These are phyloP conservation scores for Oithona nana DNA, from an alignment of 2,888 invertebrate species.

Conservation along the genomic window DNA sequence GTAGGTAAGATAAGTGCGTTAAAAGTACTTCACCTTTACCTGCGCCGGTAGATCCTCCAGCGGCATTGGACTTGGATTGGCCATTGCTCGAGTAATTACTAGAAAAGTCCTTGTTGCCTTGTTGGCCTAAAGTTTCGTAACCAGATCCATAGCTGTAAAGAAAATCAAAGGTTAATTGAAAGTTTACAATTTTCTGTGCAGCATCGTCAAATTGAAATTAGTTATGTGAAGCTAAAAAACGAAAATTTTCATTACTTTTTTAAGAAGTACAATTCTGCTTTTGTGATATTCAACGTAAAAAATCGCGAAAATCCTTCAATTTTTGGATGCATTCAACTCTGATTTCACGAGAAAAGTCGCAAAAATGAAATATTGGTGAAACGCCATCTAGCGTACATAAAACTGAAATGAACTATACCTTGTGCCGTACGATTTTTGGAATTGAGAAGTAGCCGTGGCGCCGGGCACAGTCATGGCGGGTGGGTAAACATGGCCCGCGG, in stretches of 20 bases:
- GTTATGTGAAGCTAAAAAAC: too few species aligned
- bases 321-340: too few species aligned
- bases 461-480: constrained; percentile 4
- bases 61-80: not conserved
- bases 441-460: constrained; percentile 14
- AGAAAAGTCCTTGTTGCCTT: constrained; percentile 13
- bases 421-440: constrained; percentile 5
- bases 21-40: not conserved
- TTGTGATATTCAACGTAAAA: too few species aligned
- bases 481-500: not conserved
- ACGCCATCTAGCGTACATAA: too few species aligned
- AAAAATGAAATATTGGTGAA: too few species aligned
- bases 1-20: not conserved
- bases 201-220: too few species aligned
- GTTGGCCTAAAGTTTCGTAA: constrained; percentile 11
- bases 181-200: not conserved
- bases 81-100: not conserved
- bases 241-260: too few species aligned
- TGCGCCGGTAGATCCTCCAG: not conserved
- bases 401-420: too few species aligned
- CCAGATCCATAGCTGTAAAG: not conserved
- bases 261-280: too few species aligned
- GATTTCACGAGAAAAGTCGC: too few species aligned
- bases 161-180: not conserved
- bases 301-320: too few species aligned